Base-by-base conservation (phyloP, 2,888 invertebrate species). In the Machimus atricapillus region DNA sequence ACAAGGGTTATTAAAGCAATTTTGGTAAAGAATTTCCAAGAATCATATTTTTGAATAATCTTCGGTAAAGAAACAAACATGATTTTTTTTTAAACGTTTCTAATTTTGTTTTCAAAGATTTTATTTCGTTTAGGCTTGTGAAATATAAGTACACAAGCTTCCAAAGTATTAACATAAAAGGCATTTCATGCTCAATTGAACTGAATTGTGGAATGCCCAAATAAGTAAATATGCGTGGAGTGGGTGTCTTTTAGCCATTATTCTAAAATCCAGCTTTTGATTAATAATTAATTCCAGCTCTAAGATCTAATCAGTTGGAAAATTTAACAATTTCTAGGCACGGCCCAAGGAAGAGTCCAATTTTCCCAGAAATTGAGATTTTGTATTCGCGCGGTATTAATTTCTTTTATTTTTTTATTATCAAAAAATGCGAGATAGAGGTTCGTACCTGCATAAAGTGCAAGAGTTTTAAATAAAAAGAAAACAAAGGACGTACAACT, bases 401-500 rank as follows among this genome's bases (percentile, higher is more conserved):
- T 56, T 56, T 2, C 6, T 19, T 56, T 56, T 56, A 8, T 19
- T 56, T 66, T 66, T 66, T 27, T 27, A 9, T 27, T 27, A 23
- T 52, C 9, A 66, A 23, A 66, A 46, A 46, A 46, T 16, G 43
- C 14, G 27, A 66, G 66, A 66, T 66, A 66, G 12, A 66, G 66
- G 23, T 66, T 27, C 23, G 66, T 27, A 66, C 23, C 8, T 66
- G 66, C 66, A 66, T 66, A 81, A 56, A 81, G 56, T 34, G 56
- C 52, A 56, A 52, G 31, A 81, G 46, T 52, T 76, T 56, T 56
- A 56, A 56, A 56, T 52, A 81, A 81, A 56, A 52, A 31, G 56
- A 81, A 81, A 81, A 81, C 81, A 81, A 81, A 81, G 81, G 43
- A 27, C 12, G 56, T 46, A 34, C 23, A 81, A 81, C 81, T 81